Evolutionary conservation across 2,888 invertebrate genomes (phyloP), one percentile per base, ranked within the genome.

Genomic region (Rhagophthalmus giganteus): DNA sequence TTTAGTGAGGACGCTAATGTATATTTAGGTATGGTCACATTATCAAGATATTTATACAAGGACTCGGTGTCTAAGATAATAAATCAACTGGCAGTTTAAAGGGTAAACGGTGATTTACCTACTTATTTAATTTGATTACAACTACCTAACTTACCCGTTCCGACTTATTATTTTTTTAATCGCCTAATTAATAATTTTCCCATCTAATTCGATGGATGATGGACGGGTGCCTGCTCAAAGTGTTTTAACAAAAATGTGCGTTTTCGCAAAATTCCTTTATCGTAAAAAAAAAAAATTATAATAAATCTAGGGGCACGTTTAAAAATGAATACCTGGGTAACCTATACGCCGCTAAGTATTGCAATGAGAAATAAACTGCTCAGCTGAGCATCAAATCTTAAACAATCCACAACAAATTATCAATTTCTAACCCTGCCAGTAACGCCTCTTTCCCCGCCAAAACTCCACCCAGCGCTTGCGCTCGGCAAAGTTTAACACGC

Each of bases 341-440:
- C 20, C 20, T 37, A 37, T 37, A 26, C 37, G 37, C 24, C 25
- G 26, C 12, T 13, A 13, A 37, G 37, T 37, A 20, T 37, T 31
- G 31, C 26, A 52, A 37, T 41, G 39, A 45, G 41, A 32, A 52
- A 60, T 38, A 52, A 44, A 57, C 53, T 51, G 54, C 62, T 62
- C 63, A 62, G 63, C 62, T 63, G 62, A 63, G 73, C 73, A 68
- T 73, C 73, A 73, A 73, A 74, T 72, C 72, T 73, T 73, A 73
- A 73, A 74, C 74, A 74, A 74, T 74, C 73, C 72, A 72, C 72
- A 74, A 73, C 72, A 74, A 73, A 74, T 74, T 74, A 74, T 74
- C 73, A 74, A 74, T 74, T 74, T 73, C 66, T 69, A 69, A 69
- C 62, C 58, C 55, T 57, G 28, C 26, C 59, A 60, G 71, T 60